Conservation (phyloP, 2,797 vertebrate species). For the Catamblyrhynchus diadema region DNA sequence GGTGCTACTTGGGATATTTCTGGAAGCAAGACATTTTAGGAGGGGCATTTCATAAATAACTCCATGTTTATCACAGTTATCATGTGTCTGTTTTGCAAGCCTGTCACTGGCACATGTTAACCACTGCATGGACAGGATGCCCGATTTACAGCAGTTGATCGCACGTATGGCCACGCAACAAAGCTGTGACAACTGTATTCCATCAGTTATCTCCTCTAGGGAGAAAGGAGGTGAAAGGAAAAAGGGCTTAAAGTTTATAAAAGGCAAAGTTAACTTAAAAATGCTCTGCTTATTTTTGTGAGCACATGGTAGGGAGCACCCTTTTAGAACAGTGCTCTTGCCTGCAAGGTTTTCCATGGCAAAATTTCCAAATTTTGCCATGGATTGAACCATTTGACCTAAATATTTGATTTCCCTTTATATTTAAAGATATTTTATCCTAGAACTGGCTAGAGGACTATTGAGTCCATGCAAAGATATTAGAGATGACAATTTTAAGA, state of each 20-base stretch:
- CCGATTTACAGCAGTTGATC: not conserved
- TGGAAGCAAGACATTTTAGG: slow-evolving; percentile 62
- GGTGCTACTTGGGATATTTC: slow-evolving; percentile 61
- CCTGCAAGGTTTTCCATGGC: not conserved
- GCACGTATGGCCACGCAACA: fast-evolving
- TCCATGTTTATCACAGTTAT: slow-evolving; percentile 61
- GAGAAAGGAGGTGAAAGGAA: not conserved
- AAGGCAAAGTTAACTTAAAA: not conserved
- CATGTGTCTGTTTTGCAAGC: slow-evolving; percentile 53
- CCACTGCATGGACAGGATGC: slow-evolving; percentile 25
- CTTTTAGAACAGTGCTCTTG: not conserved
- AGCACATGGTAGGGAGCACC: not conserved
- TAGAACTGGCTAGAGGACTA: not conserved
- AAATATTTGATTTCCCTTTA: not conserved
- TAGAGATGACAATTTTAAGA: not conserved
- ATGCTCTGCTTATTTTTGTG: not conserved
- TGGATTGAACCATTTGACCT: not conserved
- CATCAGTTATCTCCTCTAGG: not conserved
- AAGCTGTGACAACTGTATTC: not conserved
- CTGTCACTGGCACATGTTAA: slow-evolving; percentile 31
- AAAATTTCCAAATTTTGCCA: slow-evolving; percentile 9
- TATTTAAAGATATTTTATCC: not conserved
- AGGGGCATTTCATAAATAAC: slow-evolving; percentile 63
- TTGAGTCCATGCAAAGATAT: not conserved
- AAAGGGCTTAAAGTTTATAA: not conserved